Conservation (phyloP, 2,113 vertebrate genomes). For the Stegastes partitus region DNA sequence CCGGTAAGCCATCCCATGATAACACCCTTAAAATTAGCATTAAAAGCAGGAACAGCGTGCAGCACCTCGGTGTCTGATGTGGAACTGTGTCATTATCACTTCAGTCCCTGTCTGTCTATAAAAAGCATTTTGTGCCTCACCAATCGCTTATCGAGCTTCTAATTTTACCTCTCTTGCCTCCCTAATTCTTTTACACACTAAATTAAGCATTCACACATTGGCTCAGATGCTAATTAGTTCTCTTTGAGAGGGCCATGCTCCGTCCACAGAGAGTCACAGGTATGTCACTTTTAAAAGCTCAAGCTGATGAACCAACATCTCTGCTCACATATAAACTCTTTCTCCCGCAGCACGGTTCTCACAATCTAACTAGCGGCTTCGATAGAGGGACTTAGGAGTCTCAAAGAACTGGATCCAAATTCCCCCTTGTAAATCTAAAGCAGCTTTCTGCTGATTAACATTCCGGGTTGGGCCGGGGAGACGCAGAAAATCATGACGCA, state of each 20-base stretch:
- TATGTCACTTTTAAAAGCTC: constrained; percentile 16
- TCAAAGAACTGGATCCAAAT: constrained; percentile 66
- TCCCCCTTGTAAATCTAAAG: constrained; percentile 76
- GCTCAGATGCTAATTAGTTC: constrained; percentile 21
- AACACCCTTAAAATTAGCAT: neutral
- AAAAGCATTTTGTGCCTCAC: constrained; percentile 27
- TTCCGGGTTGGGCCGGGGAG: constrained; percentile 56
- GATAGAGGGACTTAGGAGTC: constrained; percentile 52
- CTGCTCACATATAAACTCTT: constrained; percentile 10
- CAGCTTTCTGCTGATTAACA: constrained; percentile 79
- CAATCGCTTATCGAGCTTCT: constrained; percentile 6
- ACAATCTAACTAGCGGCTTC: constrained; percentile 45
- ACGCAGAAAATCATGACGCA: constrained; percentile 53
- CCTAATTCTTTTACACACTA: neutral
- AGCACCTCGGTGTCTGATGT: neutral
- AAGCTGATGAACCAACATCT: neutral
- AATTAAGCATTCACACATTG: constrained; percentile 21
- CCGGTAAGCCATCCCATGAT: neutral
- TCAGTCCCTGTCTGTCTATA: neutral
- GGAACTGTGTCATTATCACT: constrained; percentile 44
- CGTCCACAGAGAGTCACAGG: constrained; percentile 2
- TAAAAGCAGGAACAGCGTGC: neutral
- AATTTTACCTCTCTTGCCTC: neutral
- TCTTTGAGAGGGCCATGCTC: neutral
- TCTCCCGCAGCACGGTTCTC: constrained; percentile 45